Base-by-base conservation (phyloP, 1,140 invertebrate species). In the Orchesella cincta region DNA sequence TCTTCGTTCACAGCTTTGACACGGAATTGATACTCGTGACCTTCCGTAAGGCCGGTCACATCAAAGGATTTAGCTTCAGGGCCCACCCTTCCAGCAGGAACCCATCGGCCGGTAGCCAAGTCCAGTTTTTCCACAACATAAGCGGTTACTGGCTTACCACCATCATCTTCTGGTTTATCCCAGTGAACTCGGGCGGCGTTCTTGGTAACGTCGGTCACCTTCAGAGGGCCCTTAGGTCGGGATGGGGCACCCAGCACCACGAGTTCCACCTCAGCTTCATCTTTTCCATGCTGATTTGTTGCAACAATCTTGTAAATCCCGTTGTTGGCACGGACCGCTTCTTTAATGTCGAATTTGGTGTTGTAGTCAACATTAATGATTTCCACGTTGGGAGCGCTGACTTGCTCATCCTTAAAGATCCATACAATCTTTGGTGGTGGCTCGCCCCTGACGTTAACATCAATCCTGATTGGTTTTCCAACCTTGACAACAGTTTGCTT, bases 61-160 rank as follows among this genome's bases (percentile, higher is more conserved):
- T 97, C 93, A 75, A 80, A 82, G 8, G 51, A 54, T 31, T 73
- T 80, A 89, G 94, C 91, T 86, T 96, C 93, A 0, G 94, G 92
- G 82, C 95, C 93, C 81, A 90, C 90, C 72, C 94, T 90, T 76
- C 94, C 95, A 70, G 96, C 94, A 29, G 95, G 94, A 73, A 96
- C 92, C 93, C 95, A 96, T 83, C 96, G 92, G 73, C 97, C 97
- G 31, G 94, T 97, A 16, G 91, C 90, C 79, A 93, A 92, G 86
- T 99, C 98, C 64, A 97, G 87, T 86, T 99, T 99, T 86, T 99
- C 98, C 8, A 99, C 93, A 73, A 96, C 91, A 85, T 99, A 99
- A 26, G 95, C 94, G 54, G 93, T 93, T n/a, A 99, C 90, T 8
- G 96, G 96, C 84, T 95, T 93, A 35, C 98, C 98, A 83, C 98